Percentiles rank a stretch among this genome's conserved stretches.
These are phyloP conservation scores for Gymnocypris eckloni DNA, from an alignment of 2,797 vertebrate species.

Conservation along the genomic window DNA sequence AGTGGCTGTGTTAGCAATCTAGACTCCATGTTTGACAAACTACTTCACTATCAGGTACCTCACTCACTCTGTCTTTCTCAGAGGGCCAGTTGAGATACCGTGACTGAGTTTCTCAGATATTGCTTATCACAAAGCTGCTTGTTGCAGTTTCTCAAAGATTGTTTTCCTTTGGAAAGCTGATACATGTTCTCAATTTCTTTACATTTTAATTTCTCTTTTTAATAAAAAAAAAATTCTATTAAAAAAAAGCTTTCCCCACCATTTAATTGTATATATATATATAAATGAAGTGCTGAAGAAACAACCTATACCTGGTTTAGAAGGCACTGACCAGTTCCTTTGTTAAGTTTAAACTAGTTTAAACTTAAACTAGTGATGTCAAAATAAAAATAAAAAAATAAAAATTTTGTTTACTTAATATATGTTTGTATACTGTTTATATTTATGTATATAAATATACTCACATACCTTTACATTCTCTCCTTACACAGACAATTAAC, in stretches of 20 bases:
- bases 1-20: slow-evolving; percentile 32
- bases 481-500: slow-evolving; percentile 2
- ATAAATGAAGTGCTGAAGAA: neutral
- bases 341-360: no score
- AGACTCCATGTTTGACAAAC: slow-evolving; percentile 48
- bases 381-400: no score
- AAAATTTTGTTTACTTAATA: no score
- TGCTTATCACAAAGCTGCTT: slow-evolving; percentile 42
- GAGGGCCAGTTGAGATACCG: slow-evolving; percentile 29
- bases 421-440: no score
- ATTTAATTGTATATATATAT: neutral
- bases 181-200: neutral
- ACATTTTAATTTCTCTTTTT: neutral
- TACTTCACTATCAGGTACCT: slow-evolving; percentile 32
- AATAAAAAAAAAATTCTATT: neutral
- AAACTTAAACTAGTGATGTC: no score
- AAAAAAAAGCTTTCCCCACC: no score
- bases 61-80: slow-evolving; percentile 31
- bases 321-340: no score
- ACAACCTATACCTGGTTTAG: neutral
- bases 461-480: no score
- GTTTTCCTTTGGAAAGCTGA: neutral
- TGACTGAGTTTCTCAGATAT: slow-evolving; percentile 29
- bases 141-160: slow-evolving; percentile 34
- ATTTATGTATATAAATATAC: no score